These are phyloP conservation scores for Blastobasis lacticolella DNA, from an alignment of 2,888 invertebrate genomes.

Conservation along the genomic window DNA sequence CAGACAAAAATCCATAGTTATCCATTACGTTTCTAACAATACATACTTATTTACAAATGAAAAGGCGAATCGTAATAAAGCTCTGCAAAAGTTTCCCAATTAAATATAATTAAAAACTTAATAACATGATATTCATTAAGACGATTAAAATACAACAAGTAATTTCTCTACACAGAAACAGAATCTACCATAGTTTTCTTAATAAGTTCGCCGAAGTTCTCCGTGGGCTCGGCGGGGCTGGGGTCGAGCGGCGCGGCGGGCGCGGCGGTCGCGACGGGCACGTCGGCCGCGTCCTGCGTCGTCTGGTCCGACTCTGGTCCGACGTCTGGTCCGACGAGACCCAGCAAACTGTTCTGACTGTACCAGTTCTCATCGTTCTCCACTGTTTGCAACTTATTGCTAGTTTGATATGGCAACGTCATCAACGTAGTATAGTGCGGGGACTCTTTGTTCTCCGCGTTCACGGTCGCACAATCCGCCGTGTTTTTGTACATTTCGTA, in stretches of 20 bases:
- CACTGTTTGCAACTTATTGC: constrained; percentile 79
- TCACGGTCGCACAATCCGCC: constrained; percentile 48
- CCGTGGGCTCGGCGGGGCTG: constrained; percentile 52
- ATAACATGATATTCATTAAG: constrained; percentile 57
- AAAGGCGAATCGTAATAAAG: too few species aligned
- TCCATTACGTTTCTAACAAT: constrained; percentile 8
- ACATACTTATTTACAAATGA: constrained; percentile 23
- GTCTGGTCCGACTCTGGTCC: constrained; percentile 47
- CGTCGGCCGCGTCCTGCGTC: constrained; percentile 46
- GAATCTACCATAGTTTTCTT: constrained; percentile 95
- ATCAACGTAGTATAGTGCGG: constrained; percentile 80
- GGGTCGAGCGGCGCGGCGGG: constrained; percentile 23
- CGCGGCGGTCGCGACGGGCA: constrained; percentile 23
- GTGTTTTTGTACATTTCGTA: constrained; percentile 59
- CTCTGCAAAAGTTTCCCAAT: background rate
- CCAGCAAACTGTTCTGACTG: constrained; percentile 58
- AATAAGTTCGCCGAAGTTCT: constrained; percentile 93
- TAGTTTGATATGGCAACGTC: constrained; percentile 75
- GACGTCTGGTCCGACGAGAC: too few species aligned
- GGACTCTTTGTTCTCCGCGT: constrained; percentile 63
- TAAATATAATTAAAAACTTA: constrained; percentile 58
- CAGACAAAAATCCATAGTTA: background rate
- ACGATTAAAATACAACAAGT: constrained; percentile 60
- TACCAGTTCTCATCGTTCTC: constrained; percentile 71
- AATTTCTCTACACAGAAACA: constrained; percentile 82